Base-by-base conservation (phyloP, 2,888 invertebrate genomes). In the Ischnura elegans region DNA sequence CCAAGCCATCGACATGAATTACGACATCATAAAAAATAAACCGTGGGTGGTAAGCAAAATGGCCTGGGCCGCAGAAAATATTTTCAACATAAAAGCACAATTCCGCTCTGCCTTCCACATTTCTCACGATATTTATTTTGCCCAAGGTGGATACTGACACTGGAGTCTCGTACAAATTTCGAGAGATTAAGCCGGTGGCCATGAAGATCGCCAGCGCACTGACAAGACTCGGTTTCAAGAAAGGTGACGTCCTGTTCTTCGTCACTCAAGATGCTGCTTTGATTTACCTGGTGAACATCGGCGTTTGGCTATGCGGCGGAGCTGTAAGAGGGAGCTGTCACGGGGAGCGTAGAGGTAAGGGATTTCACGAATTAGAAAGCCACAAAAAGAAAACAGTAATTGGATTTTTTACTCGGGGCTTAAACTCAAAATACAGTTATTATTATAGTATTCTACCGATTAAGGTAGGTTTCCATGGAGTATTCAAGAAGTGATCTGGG, bases 281-380 rank as follows among this genome's bases (percentile, higher is more conserved):
- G 42, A 84, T 93, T 45, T 87, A 94, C 43, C 45, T 93, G 55
- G 66, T 93, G n/a, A 47, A 87, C 45, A 43, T 94, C 29, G 93
- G 94, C 3, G 94, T 93, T 36, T 94, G 94, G 94, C 47, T 87
- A 36, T 94, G 94, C 46, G 94, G 94, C 36, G 94, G 94, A 2
- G 93, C 87, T 0, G 87, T 93, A 2, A 4, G 93, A 42, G 93
- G 93, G 2, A 87, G 93, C 87, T 93, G 10, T 45, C 87, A 87
- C 16, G 46, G n/a, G 21, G 93, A 93, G 43, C 16, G 29, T 45
- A 46, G 29, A 93, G 87, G 93, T 87, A 43, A 93, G 93, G 47
- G 29, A 16, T n/a, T 13, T n/a, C n/a, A n/a, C n/a, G n/a, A n/a
- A n/a, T n/a, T n/a, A n/a, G n/a, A n/a, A n/a, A n/a, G n/a, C n/a